Base-by-base conservation (phyloP, 2,113 vertebrate species). In the Mixornis gularis region DNA sequence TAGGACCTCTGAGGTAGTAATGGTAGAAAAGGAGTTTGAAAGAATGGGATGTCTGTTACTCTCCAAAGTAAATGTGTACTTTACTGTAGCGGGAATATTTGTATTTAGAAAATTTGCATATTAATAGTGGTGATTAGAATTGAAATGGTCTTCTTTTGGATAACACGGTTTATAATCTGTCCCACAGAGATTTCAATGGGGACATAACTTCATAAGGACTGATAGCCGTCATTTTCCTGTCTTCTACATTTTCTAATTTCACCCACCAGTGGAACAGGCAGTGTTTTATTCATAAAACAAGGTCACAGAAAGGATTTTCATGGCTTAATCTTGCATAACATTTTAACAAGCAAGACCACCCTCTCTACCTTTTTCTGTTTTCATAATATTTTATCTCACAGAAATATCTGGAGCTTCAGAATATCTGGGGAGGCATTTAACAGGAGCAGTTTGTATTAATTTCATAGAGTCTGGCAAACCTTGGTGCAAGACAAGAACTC, bases 211-310 rank as follows among this genome's bases (percentile, higher is more conserved):
- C 34, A 0, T 41, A 85, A 90, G 55, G 77, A 91, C 24, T 26
- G 59, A 78, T 44, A 88, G 76, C 52, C 87, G 30, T 71, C 51
- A 56, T 85, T 88, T 83, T 83, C 59, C 32, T 89, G 82, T 80
- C 70, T 85, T 83, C 27, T 70, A 7, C 59, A 32, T 88, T 89
- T 91, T 95, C 79, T 91, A 86, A 90, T 95, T 91, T 95, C 83
- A 88, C 40, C 60, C 64, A 52, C 56, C 79, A 94, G 29, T 85
- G 72, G 40, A 85, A 95, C 30, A 88, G 60, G 32, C 29, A 36
- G 40, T 14, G 25, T 81, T 91, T 91, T 93, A 90, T 70, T 83
- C 68, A 83, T 87, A 95, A 70, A 90, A 18, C 68, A 85, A 83
- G 88, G 76, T 89, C 82, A 82, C 34, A 87, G 46, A 58, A 89